Evolutionary conservation across 2,888 invertebrate genomes (phyloP).

Genomic region (Macrosoma leucophasiata): DNA sequence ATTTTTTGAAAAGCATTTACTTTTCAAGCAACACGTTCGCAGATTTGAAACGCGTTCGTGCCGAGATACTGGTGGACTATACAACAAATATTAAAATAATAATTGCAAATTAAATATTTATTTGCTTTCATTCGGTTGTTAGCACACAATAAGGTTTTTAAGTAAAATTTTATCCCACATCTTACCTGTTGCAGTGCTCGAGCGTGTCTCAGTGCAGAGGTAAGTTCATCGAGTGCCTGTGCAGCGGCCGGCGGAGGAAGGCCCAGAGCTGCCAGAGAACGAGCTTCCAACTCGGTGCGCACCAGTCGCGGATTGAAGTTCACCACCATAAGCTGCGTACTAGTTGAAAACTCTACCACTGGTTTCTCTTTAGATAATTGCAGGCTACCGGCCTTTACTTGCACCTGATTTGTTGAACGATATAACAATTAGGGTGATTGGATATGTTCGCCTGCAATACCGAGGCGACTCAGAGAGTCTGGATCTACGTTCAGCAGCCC

Average conservation of each 20-base stretch:
- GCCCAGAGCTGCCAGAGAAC: conserved; percentile 89
- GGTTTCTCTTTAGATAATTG: conserved; percentile 76
- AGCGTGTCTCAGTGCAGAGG: conserved; percentile 88
- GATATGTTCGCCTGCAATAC: too few species aligned
- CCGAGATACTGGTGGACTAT: neutral
- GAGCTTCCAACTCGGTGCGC: conserved; percentile 89
- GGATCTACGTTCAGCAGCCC: too few species aligned
- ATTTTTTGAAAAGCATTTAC: too few species aligned
- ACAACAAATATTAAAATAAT: neutral
- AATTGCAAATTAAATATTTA: too few species aligned
- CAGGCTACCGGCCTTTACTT: conserved; percentile 54
- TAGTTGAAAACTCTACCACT: conserved; percentile 86
- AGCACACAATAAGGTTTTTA: too few species aligned
- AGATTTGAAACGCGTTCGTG: too few species aligned
- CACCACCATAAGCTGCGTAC: conserved; percentile 87
- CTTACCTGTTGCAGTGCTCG: conserved; percentile 90
- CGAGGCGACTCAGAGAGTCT: too few species aligned
- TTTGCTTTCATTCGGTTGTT: too few species aligned
- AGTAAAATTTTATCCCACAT: too few species aligned
- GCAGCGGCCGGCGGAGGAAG: conserved; percentile 86
- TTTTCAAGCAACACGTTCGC: too few species aligned
- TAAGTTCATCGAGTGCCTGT: conserved; percentile 79
- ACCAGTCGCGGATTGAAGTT: conserved; percentile 93
- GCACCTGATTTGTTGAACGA: too few species aligned
- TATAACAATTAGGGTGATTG: too few species aligned